These are phyloP conservation scores for Holothuria scabra DNA, from an alignment of 53 echinoderm and acorn worm genomes.

Conservation along the genomic window DNA sequence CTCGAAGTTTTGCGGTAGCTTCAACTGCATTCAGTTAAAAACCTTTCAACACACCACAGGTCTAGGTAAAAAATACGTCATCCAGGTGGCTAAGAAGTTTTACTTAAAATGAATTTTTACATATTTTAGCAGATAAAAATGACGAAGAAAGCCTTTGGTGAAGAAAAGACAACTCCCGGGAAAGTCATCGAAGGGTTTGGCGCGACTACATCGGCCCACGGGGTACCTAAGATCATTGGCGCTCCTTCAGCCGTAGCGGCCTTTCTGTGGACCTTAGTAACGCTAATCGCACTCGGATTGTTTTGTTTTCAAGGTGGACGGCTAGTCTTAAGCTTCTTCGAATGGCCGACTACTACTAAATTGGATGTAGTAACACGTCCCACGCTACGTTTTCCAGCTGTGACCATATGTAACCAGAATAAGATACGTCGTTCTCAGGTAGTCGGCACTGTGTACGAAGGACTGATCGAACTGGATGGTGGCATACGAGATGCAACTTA, in stretches of 20 bases:
- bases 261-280: constrained; percentile 65
- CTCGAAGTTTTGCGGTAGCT: too few relatives aligned
- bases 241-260: constrained; percentile 35
- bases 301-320: constrained; percentile 68
- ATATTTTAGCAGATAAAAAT: neutral
- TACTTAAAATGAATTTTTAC: too few relatives aligned
- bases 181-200: constrained; percentile 55
- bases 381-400: constrained; percentile 76
- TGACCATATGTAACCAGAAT: constrained; percentile 94
- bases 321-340: constrained; percentile 51
- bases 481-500: constrained; percentile 53
- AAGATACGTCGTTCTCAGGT: constrained; percentile 65
- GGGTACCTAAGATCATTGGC: constrained; percentile 76
- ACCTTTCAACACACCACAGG: too few relatives aligned
- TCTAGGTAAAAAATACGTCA: too few relatives aligned
- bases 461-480: constrained; percentile 71
- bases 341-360: constrained; percentile 69
- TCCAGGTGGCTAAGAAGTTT: too few relatives aligned
- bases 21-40: too few relatives aligned
- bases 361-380: constrained; percentile 68
- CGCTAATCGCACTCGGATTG: constrained; percentile 46
- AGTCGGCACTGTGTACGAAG: constrained; percentile 62
- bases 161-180: constrained; percentile 4
- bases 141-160: constrained; percentile 1
- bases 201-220: constrained; percentile 71